Evolutionary conservation across 2,113 vertebrate species (phyloP), one percentile per base, ranked within the genome.

Genomic region (Sebastes fasciatus): DNA sequence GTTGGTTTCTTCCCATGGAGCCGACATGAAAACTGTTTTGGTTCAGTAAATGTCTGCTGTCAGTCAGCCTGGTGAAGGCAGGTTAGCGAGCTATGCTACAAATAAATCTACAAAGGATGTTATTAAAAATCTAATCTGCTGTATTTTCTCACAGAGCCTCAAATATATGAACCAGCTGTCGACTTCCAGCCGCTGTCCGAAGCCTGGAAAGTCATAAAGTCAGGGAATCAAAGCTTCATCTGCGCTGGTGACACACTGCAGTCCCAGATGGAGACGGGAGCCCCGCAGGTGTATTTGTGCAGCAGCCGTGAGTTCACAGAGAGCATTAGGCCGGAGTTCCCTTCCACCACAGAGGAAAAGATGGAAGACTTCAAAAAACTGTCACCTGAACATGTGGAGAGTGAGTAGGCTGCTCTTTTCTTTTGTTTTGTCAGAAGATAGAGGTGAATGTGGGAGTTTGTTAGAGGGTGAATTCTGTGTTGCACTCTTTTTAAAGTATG

Each of bases 291-390:
- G 45, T 21, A 6, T 79, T 12, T 67, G 7, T 79, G 79, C 83
- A 65, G n/a, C 42, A 74, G 1, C 9, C 0, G 2, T 26, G 88
- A 89, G 26, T 89, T 89, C 74, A 92, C 80, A 55, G 91, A 94
- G 83, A 86, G 57, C 16, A 45, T 86, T 43, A 87, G 1, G 26
- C 65, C 69, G 3, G 77, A 83, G 19, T 1, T 45, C 80, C 43
- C 26, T 10, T 5, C 61, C 14, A 13, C 0, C 6, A 10, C 6
- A 34, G 42, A 45, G 0, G 26, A 80, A 17, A 26, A 34, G 43
- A 42, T 26, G 7, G 94, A 95, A 65, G 85, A 86, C 43, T 96
- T 95, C 64, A 55, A n/a, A 5, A 80, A 76, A 46, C 48, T 94
- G 8, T 75, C 86, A 46, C 78, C 71, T 40, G 48, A 80, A 45